Percentiles rank a stretch among this genome's conserved stretches.
Evolutionary conservation across 2,797 vertebrate genomes (phyloP).

Genomic region (Epinephelus malabaricus): DNA sequence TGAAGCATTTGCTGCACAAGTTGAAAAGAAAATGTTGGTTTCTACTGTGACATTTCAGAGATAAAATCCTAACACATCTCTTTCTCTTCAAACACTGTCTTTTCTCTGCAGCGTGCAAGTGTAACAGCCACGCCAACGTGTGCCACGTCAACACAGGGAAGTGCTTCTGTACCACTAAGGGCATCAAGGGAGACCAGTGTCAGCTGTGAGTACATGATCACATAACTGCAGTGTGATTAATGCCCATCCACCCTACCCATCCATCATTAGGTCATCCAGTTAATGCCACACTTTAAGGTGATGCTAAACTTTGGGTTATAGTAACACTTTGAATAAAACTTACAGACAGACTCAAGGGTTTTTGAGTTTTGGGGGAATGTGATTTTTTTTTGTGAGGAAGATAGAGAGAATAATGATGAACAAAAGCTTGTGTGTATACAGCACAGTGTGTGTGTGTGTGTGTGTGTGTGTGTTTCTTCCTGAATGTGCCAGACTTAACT

Average conservation of each 20-base stretch:
- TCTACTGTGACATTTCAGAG: background rate
- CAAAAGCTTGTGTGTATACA: slow-evolving; percentile 24
- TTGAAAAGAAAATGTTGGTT: too few species aligned
- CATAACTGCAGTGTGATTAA: background rate
- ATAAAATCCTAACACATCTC: background rate
- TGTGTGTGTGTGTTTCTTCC: slow-evolving; percentile 6
- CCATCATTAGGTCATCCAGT: too few species aligned
- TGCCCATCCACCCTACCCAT: too few species aligned
- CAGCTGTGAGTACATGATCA: slow-evolving; percentile 90
- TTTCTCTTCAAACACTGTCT: slow-evolving; percentile 3
- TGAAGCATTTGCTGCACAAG: too few species aligned
- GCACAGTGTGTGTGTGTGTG: background rate
- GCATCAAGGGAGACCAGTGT: slow-evolving; percentile 95
- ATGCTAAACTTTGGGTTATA: too few species aligned
- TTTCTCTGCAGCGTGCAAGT: slow-evolving; percentile 88
- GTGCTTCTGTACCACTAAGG: slow-evolving; percentile 95
- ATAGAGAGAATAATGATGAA: background rate
- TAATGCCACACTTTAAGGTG: too few species aligned
- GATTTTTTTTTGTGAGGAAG: background rate
- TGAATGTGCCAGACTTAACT: slow-evolving; percentile 47
- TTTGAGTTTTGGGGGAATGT: too few species aligned
- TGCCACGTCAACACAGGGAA: slow-evolving; percentile 94
- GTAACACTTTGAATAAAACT: too few species aligned
- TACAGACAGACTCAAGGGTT: too few species aligned
- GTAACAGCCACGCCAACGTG: slow-evolving; percentile 92